Evolutionary conservation across 2,888 invertebrate genomes (phyloP).

Genomic region (Archaeoteleia sp.): DNA sequence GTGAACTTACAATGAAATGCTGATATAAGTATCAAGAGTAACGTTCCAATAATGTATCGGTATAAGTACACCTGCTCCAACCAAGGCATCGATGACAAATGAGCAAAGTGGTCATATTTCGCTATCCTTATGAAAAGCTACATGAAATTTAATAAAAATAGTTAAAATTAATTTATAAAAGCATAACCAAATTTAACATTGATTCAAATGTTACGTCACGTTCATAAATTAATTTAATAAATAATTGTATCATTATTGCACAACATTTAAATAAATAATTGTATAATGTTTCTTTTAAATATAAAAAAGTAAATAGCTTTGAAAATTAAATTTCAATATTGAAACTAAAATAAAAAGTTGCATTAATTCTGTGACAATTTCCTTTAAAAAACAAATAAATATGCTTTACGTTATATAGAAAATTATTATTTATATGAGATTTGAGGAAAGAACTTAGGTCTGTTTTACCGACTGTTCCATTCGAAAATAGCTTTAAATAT

Average conservation of each 20-base stretch:
- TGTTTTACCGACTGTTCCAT: no score
- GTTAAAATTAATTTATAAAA: no score
- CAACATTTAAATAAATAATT: no score
- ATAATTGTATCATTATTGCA: no score
- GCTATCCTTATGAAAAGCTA: slow-evolving; percentile 68
- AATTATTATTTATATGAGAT: slow-evolving; percentile 13
- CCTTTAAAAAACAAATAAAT: slow-evolving; percentile 1
- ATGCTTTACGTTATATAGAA: background rate
- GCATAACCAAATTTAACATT: no score
- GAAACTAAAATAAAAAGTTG: no score
- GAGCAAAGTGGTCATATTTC: slow-evolving; percentile 65
- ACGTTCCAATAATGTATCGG: slow-evolving; percentile 68
- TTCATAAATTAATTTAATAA: slow-evolving; percentile 8
- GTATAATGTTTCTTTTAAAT: no score
- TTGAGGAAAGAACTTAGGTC: no score
- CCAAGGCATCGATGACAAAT: slow-evolving; percentile 68
- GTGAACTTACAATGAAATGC: slow-evolving; percentile 67
- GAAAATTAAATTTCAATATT: no score
- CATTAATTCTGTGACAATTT: no score
- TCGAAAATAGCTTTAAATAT: no score
- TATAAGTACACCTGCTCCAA: slow-evolving; percentile 69
- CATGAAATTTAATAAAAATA: background rate
- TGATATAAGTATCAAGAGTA: slow-evolving; percentile 63
- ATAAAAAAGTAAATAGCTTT: no score
- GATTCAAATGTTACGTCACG: background rate